phyloP scores from a whole-genome alignment of 2,888 invertebrate species.

The Rhamnusium bicolor region DNA sequence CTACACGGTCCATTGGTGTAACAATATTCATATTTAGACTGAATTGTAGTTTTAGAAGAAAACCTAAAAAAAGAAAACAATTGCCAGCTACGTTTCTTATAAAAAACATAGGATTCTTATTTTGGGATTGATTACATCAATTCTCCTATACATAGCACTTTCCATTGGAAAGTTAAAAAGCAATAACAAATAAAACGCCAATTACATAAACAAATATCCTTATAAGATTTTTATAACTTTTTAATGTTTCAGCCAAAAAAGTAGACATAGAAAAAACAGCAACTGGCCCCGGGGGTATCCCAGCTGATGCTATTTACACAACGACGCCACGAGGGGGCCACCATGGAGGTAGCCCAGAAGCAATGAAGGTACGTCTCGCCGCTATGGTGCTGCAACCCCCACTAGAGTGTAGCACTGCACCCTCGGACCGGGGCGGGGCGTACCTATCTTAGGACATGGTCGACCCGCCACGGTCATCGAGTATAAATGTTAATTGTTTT shows the following conservation, averaged over 20 bases:
- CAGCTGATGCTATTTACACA: constrained; percentile 84
- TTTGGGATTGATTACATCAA: no score
- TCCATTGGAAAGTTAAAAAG: no score
- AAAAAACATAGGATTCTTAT: no score
- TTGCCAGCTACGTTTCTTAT: no score
- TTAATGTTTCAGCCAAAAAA: constrained; percentile 64
- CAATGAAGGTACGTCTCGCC: constrained; percentile 92
- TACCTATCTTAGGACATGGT: constrained; percentile 57
- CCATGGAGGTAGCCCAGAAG: constrained; percentile 75
- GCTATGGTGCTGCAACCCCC: constrained; percentile 92
- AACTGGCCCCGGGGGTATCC: constrained; percentile 75
- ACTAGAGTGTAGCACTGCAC: constrained; percentile 82
- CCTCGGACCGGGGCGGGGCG: constrained; percentile 61
- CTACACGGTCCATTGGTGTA: no score
- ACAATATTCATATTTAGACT: no score
- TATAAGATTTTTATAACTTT: neutral
- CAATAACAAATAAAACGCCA: no score
- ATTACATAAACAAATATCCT: no score
- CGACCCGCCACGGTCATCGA: constrained; percentile 69
- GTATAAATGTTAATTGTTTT: constrained; percentile 69
- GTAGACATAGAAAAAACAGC: constrained; percentile 71
- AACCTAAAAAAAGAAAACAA: no score
- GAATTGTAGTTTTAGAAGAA: no score
- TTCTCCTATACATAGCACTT: no score
- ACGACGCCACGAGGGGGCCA: constrained; percentile 66